Evolutionary conservation across 1,140 invertebrate species (phyloP), one percentile per base, ranked within the genome.

Genomic region (Cephus cinctus): DNA sequence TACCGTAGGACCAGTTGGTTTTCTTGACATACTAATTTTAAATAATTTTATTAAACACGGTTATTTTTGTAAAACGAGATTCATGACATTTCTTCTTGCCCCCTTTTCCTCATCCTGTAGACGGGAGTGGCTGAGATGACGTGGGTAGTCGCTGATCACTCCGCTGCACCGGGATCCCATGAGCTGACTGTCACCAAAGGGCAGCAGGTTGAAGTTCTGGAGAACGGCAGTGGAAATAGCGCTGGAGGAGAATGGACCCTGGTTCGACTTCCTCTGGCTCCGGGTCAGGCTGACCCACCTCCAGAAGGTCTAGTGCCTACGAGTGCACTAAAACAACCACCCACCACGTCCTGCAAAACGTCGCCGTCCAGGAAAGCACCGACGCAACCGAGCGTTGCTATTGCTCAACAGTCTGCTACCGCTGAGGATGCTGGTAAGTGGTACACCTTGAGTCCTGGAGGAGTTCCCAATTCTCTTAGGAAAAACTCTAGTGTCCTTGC

Each of bases 151-250:
- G 84, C 85, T 14, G 91, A 94, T 67, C 87, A 90, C 66, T 78
- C 77, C n/a, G 88, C 89, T 8, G 69, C 83, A 3, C 73, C 80
- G 2, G 83, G 83, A 43, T 74, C 83, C 9, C 83, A 85, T 23
- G 90, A 94, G 69, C 65, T 94, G 49, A 84, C 81, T 16, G 90
- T 94, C 5, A 78, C 74, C 32, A 92, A 92, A 65, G 90, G 90
- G 6, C 93, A 96, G 72, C 92, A 96, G 73, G 93, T 96, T 34
- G 94, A 96, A 65, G 86, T 96, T 40, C 67, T 96, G 39, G 93
- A 96, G 61, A 77, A 84, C 32, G 70, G 69, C 30, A 64, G 52
- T 16, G 42, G 47, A 5, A 44, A 50, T 19, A 44, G 58, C 25
- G 54, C 45, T 14, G 47, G 52, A 11, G 46, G 54, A 12, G 74